Evolutionary conservation across 2,888 invertebrate species (phyloP).

Genomic region (Sarcophaga caerulescens): DNA sequence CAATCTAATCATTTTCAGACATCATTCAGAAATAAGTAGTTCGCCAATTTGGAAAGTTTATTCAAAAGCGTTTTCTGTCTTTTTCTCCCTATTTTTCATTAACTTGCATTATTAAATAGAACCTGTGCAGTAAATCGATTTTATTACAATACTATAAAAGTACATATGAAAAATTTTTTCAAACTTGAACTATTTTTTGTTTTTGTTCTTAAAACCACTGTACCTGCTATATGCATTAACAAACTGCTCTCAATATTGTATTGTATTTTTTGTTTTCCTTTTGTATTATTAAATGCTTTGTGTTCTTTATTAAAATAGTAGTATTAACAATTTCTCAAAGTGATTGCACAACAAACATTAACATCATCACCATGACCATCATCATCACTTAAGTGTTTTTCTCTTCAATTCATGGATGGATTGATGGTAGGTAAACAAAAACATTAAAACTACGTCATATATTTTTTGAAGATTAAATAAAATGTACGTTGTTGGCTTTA

Average conservation of each 20-base stretch:
- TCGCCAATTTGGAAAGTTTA: not conserved
- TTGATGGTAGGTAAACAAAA: slow-evolving; percentile 44
- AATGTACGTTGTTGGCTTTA: not conserved
- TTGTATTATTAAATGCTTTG: slow-evolving; percentile 20
- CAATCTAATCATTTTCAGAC: not conserved
- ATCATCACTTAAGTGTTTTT: slow-evolving; percentile 22
- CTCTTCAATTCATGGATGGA: slow-evolving; percentile 14
- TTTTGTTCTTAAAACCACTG: not conserved
- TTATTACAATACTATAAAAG: too few relatives aligned
- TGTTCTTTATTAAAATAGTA: not conserved
- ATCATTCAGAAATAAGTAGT: not conserved
- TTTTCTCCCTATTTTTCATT: not conserved
- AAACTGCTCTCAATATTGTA: slow-evolving; percentile 24
- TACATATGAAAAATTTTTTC: too few relatives aligned
- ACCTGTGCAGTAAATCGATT: too few relatives aligned
- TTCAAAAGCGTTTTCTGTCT: too few relatives aligned
- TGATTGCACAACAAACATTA: slow-evolving; percentile 54
- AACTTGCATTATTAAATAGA: too few relatives aligned
- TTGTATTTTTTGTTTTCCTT: not conserved
- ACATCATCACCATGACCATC: slow-evolving; percentile 15
- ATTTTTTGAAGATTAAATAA: slow-evolving; percentile 14
- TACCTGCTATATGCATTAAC: slow-evolving; percentile 6
- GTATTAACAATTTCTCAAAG: slow-evolving; percentile 34
- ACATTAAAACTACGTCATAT: slow-evolving; percentile 39
- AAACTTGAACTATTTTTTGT: too few relatives aligned